phyloP scores from a whole-genome alignment of 1,140 invertebrate species.

The Lucilia sericata region DNA sequence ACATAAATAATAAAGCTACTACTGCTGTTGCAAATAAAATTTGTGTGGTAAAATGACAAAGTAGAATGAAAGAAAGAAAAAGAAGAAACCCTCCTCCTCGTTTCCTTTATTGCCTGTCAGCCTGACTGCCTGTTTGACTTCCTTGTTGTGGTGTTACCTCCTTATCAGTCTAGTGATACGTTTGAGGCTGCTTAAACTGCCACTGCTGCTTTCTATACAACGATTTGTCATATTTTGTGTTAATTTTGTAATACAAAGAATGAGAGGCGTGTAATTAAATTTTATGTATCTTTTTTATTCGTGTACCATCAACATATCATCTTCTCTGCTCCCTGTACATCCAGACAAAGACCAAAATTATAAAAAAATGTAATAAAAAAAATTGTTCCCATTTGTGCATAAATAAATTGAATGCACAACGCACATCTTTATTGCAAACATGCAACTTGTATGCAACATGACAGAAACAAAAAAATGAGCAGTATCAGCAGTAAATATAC shows the following conservation, averaged over 20 bases:
- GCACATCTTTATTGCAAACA: not conserved
- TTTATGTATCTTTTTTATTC: constrained; percentile 24
- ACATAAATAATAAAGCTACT: constrained; percentile 11
- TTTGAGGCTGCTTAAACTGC: not conserved
- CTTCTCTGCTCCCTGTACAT: not conserved
- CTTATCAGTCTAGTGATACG: not conserved
- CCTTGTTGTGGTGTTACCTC: not conserved
- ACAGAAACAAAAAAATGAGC: not conserved
- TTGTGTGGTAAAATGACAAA: too few relatives aligned
- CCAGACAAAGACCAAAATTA: not conserved
- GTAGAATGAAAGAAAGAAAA: too few relatives aligned
- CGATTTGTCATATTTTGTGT: constrained; percentile 4
- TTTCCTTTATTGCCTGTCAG: not conserved
- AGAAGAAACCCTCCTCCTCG: too few relatives aligned
- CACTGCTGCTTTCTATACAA: not conserved
- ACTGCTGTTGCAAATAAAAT: not conserved
- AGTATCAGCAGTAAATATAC: not conserved
- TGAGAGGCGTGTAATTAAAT: constrained; percentile 42
- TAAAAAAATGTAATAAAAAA: not conserved
- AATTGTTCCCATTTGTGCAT: constrained; percentile 23
- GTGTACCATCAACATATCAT: too few relatives aligned
- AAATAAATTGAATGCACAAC: constrained; percentile 3
- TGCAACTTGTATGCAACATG: too few relatives aligned
- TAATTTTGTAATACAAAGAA: constrained; percentile 14
- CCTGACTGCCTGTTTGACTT: too few relatives aligned